Conservation (phyloP, 2,797 vertebrate species). For the Botia kubotai region DNA sequence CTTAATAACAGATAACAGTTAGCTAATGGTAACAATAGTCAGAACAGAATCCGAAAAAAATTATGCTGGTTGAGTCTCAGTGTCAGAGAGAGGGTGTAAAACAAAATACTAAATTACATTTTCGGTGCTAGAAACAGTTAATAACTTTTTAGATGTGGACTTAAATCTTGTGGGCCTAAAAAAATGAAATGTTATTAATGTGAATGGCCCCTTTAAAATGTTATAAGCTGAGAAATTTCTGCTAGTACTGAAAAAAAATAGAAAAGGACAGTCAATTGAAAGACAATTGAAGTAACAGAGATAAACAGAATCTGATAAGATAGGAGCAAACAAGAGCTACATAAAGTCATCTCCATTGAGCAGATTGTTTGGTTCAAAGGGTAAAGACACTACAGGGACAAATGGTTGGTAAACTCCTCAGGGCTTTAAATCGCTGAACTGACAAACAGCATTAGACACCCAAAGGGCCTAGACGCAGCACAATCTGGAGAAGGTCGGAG, state of each 20-base stretch:
- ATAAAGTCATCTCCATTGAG: slow-evolving; percentile 13
- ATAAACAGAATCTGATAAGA: slow-evolving; percentile 25
- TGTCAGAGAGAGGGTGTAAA: too few species aligned
- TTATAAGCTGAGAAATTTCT: too few species aligned
- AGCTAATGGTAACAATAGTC: too few species aligned
- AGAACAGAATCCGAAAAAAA: too few species aligned
- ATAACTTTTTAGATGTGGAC: too few species aligned
- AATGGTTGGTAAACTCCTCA: slow-evolving; percentile 44
- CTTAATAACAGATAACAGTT: too few species aligned
- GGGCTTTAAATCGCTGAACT: slow-evolving; percentile 43
- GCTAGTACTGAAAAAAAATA: background rate
- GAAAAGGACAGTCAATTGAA: background rate
- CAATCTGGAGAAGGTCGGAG: slow-evolving; percentile 61
- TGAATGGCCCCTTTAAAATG: too few species aligned
- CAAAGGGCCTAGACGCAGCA: slow-evolving; percentile 53
- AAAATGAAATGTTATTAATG: too few species aligned
- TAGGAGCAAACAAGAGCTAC: slow-evolving; percentile 34
- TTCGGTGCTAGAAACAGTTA: too few species aligned
- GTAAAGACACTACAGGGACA: slow-evolving; percentile 37
- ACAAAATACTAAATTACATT: too few species aligned
- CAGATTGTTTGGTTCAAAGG: slow-evolving; percentile 51
- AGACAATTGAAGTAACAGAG: background rate
- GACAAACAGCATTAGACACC: slow-evolving; percentile 49
- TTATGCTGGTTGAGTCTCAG: too few species aligned
- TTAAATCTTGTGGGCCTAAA: too few species aligned